These are phyloP conservation scores for Gavialis gangeticus DNA, from an alignment of 2,113 vertebrate genomes.

Conservation along the genomic window DNA sequence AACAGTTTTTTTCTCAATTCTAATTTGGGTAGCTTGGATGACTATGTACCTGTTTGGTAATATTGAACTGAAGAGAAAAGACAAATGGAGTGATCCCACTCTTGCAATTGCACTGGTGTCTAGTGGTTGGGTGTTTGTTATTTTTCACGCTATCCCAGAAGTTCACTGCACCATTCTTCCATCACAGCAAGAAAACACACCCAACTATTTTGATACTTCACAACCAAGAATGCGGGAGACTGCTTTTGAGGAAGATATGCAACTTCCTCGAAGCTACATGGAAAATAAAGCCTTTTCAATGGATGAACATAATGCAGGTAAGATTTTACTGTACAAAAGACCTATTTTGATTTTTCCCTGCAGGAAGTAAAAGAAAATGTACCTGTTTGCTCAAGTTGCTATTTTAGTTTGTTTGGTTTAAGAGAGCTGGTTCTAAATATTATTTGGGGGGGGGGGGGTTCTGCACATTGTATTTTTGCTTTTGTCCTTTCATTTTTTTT, in stretches of 20 bases:
- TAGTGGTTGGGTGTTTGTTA: constrained; percentile 94
- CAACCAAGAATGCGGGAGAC: constrained; percentile 95
- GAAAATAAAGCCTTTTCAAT: constrained; percentile 96
- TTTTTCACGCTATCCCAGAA: constrained; percentile 94
- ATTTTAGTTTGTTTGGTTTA: neutral
- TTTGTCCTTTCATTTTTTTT: neutral
- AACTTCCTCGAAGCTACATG: constrained; percentile 94
- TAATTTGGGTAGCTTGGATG: constrained; percentile 96
- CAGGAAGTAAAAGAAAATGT: neutral
- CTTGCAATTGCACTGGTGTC: constrained; percentile 92
- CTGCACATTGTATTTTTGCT: neutral
- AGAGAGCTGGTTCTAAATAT: neutral
- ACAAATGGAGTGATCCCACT: constrained; percentile 91
- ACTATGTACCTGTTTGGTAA: constrained; percentile 96
- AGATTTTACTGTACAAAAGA: neutral
- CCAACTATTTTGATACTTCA: constrained; percentile 97
- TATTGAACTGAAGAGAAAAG: constrained; percentile 79
- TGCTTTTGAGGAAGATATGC: constrained; percentile 94
- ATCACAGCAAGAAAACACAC: constrained; percentile 90
- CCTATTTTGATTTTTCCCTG: neutral
- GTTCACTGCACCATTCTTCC: constrained; percentile 90
- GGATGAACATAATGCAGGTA: constrained; percentile 94
- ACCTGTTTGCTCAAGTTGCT: neutral
- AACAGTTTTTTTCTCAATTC: constrained; percentile 87
- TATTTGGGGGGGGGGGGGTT: too few species aligned